Conservation (phyloP, 2,797 vertebrate genomes). For the Cetoscarus ocellatus region DNA sequence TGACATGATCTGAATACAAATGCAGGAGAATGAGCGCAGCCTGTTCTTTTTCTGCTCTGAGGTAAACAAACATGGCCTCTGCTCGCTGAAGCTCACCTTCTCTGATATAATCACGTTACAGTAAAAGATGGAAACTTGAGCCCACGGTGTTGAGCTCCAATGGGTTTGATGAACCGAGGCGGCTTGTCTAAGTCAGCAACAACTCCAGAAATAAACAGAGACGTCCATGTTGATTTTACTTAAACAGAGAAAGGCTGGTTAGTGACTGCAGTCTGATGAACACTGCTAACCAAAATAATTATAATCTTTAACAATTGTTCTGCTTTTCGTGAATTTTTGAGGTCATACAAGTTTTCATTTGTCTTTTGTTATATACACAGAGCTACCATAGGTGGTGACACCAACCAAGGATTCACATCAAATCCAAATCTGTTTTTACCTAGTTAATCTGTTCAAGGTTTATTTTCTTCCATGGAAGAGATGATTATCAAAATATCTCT, state of each 20-base stretch:
- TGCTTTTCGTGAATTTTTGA: too few species aligned
- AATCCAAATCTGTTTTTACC: too few species aligned
- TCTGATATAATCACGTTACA: slow-evolving; percentile 32
- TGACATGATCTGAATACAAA: slow-evolving; percentile 27
- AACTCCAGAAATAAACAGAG: slow-evolving; percentile 26
- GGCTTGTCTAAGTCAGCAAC: slow-evolving; percentile 33
- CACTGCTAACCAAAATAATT: slow-evolving; percentile 1
- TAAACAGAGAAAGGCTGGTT: slow-evolving; percentile 34
- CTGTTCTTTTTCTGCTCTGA: slow-evolving; percentile 4
- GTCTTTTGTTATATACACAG: too few species aligned
- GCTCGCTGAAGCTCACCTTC: slow-evolving; percentile 25
- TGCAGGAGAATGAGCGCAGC: not conserved
- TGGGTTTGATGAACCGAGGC: slow-evolving; percentile 39
- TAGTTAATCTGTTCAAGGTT: too few species aligned
- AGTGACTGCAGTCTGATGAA: slow-evolving; percentile 26
- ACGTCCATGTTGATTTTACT: slow-evolving; percentile 45
- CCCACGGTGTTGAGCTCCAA: slow-evolving; percentile 10
- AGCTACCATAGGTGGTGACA: too few species aligned
- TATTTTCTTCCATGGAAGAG: too few species aligned
- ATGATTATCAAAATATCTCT: too few species aligned
- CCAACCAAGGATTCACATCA: too few species aligned
- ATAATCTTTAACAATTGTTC: too few species aligned
- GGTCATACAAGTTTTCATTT: too few species aligned
- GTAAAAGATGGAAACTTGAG: slow-evolving; percentile 42
- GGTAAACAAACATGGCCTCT: slow-evolving; percentile 40